phyloP scores from a whole-genome alignment of 2,113 vertebrate genomes.

The Dolichotis patagonum region DNA sequence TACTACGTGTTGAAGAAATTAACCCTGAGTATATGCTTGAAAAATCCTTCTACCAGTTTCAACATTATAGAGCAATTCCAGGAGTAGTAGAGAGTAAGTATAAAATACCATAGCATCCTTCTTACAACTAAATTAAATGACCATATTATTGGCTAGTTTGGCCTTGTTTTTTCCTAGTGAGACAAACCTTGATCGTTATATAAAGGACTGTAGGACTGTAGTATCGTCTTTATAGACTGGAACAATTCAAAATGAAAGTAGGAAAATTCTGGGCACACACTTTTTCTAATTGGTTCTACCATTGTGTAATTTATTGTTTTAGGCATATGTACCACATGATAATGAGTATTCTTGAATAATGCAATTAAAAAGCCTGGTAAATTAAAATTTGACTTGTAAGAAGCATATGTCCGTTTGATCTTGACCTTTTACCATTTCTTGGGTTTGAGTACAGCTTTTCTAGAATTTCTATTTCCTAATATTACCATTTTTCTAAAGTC shows the following conservation, averaged over 20 bases:
- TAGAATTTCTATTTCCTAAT: constrained; percentile 7
- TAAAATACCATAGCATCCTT: neutral
- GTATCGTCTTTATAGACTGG: neutral
- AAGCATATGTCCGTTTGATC: neutral
- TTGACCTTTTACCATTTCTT: neutral
- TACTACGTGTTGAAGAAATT: constrained; percentile 98
- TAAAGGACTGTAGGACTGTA: neutral
- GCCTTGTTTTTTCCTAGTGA: neutral
- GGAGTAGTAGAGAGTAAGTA: constrained; percentile 96
- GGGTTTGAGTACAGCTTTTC: neutral
- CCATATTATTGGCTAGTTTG: neutral
- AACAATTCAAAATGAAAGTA: constrained; percentile 38
- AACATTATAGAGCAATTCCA: constrained; percentile 98
- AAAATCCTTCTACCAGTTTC: constrained; percentile 99
- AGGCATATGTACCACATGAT: neutral
- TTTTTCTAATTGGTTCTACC: neutral
- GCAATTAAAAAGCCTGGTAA: neutral
- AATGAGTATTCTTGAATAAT: neutral
- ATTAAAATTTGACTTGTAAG: constrained; percentile 6
- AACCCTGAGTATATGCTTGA: constrained; percentile 99
- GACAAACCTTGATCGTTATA: neutral
- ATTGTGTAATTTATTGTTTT: neutral
- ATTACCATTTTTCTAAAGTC: neutral
- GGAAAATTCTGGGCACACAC: neutral
- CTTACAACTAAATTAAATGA: neutral